These are phyloP conservation scores for Sminthopsis crassicaudata DNA, from an alignment of 2,113 vertebrate genomes.

Conservation along the genomic window DNA sequence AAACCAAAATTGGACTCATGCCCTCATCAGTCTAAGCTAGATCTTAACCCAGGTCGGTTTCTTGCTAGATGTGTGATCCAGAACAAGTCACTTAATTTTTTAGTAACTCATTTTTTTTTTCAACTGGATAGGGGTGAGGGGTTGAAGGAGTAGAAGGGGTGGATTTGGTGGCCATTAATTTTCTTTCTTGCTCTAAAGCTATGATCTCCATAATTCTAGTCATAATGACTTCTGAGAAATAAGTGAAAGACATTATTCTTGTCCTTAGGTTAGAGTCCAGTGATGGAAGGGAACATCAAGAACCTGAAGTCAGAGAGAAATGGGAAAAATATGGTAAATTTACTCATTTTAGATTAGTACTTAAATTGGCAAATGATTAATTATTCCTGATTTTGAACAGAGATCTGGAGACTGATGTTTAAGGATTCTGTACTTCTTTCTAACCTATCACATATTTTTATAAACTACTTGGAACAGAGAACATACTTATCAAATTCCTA, in stretches of 20 bases:
- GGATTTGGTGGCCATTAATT: background rate
- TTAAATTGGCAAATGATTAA: background rate
- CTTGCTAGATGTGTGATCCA: too few species aligned
- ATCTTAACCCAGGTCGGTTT: too few species aligned
- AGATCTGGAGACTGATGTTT: background rate
- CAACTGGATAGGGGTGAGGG: too few species aligned
- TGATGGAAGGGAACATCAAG: background rate
- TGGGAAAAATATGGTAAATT: constrained; percentile 11
- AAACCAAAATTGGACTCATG: background rate
- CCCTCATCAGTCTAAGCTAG: background rate
- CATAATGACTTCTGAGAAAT: background rate
- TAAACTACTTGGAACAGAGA: background rate
- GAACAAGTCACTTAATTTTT: too few species aligned
- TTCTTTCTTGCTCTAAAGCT: background rate
- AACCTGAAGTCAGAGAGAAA: background rate
- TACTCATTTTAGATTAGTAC: background rate
- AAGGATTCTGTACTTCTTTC: background rate
- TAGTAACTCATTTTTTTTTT: too few species aligned
- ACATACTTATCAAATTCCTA: constrained; percentile 6
- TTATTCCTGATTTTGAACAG: background rate
- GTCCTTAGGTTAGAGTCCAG: constrained; percentile 17
- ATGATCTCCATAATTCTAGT: background rate
- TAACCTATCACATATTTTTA: constrained; percentile 13
- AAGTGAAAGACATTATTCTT: background rate
- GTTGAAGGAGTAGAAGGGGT: too few species aligned